phyloP scores from a whole-genome alignment of 2,113 vertebrate species.

The Phainopepla nitens region DNA sequence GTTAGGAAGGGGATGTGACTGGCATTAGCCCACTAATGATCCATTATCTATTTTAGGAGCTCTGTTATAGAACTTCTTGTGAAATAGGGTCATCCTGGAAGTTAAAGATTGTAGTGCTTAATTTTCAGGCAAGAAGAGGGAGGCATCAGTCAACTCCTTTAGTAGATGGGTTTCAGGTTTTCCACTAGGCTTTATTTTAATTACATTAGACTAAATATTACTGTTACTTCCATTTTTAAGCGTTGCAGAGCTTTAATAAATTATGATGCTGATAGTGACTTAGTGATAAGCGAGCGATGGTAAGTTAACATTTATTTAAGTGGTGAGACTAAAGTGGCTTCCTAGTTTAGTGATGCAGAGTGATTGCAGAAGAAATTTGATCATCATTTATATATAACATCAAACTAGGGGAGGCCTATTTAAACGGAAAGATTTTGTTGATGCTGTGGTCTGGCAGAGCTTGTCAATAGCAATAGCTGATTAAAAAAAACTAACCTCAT shows the following conservation, averaged over 20 bases:
- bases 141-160: neutral
- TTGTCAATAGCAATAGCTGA: constrained; percentile 56
- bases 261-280: neutral
- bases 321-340: neutral
- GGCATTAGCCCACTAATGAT: neutral
- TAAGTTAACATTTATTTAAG: neutral
- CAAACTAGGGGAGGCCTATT: neutral
- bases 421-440: neutral
- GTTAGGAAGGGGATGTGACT: neutral
- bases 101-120: neutral
- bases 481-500: constrained; percentile 13
- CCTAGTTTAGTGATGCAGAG: neutral
- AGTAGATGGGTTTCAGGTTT: neutral
- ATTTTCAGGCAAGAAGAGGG: neutral
- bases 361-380: neutral
- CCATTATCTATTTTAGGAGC: constrained; percentile 18
- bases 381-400: neutral
- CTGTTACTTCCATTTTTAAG: neutral
- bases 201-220: neutral
- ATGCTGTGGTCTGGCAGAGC: neutral
- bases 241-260: constrained; percentile 34
- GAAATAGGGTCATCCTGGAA: constrained; percentile 4
- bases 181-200: neutral
- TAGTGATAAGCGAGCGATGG: neutral
- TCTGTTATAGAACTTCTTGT: neutral